Evolutionary conservation across 2,113 vertebrate genomes (phyloP).

Genomic region (Chaenogobius annularis): DNA sequence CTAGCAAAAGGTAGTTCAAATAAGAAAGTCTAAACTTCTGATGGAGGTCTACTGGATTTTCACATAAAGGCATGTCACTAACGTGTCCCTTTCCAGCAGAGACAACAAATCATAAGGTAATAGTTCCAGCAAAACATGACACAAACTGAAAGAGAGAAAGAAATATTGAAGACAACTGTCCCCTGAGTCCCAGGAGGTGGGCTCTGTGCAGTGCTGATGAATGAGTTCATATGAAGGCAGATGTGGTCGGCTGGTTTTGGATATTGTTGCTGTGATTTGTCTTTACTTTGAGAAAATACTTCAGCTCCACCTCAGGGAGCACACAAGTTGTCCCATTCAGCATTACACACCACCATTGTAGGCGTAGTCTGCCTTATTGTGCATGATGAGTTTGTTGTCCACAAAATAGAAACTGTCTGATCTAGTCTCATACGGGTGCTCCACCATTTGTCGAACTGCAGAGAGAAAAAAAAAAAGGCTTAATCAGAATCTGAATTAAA

Average conservation of each 20-base stretch:
- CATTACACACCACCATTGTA: conserved; percentile 93
- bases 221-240: conserved; percentile 45
- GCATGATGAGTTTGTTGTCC: conserved; percentile 99
- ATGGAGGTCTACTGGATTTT: conserved; percentile 13
- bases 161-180: conserved; percentile 38
- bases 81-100: conserved; percentile 67
- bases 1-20: conserved; percentile 31
- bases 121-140: conserved; percentile 36
- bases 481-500: no score
- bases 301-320: conserved; percentile 23
- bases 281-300: conserved; percentile 29
- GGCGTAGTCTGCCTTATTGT: conserved; percentile 99
- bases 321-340: conserved; percentile 29
- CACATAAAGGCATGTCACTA: conserved; percentile 19
- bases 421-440: conserved; percentile 92
- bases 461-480: neutral
- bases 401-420: conserved; percentile 99
- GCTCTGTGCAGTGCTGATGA: conserved; percentile 29
- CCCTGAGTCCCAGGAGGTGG: conserved; percentile 30
- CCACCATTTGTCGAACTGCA: conserved; percentile 94
- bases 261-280: conserved; percentile 25
- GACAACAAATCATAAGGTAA: conserved; percentile 56
- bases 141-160: conserved; percentile 31
- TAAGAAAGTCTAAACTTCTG: conserved; percentile 6
- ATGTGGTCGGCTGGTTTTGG: conserved; percentile 33